A percentile compares a stretch with the other conserved stretches of the same genome.
These are phyloP conservation scores for Noctua janthina DNA, from an alignment of 2,888 invertebrate species.

Conservation along the genomic window DNA sequence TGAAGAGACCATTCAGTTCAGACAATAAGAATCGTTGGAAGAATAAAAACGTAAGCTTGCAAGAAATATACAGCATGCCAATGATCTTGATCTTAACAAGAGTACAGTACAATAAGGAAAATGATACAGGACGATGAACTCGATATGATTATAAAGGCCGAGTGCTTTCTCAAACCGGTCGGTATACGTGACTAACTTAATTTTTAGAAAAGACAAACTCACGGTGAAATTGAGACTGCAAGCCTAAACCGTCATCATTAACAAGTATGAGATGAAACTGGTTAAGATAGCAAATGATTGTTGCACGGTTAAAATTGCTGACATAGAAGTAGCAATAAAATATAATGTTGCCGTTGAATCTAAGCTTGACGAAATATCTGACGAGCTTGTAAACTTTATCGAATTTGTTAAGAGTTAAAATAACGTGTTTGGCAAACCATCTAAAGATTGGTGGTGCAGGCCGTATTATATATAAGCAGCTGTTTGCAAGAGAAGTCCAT, in stretches of 20 bases:
- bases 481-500: background rate
- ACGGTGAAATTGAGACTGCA: constrained; percentile 41
- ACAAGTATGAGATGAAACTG: constrained; percentile 39
- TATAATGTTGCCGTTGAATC: background rate
- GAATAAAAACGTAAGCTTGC: background rate
- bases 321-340: background rate
- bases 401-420: background rate
- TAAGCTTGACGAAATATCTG: constrained; percentile 9
- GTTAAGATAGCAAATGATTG: constrained; percentile 18
- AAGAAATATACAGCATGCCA: constrained; percentile 20
- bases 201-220: constrained; percentile 54
- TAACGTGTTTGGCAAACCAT: background rate
- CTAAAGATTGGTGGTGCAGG: background rate
- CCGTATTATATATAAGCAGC: background rate
- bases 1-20: background rate
- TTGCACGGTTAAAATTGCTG: background rate
- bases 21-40: background rate
- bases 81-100: constrained; percentile 19
- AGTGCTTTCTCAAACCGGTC: constrained; percentile 54
- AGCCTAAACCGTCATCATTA: constrained; percentile 42
- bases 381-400: background rate
- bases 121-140: constrained; percentile 46
- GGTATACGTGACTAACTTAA: constrained; percentile 24
- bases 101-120: constrained; percentile 37
- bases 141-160: constrained; percentile 38